Evolutionary conservation across 2,113 vertebrate species (phyloP).

Genomic region (Hystrix brachyura): DNA sequence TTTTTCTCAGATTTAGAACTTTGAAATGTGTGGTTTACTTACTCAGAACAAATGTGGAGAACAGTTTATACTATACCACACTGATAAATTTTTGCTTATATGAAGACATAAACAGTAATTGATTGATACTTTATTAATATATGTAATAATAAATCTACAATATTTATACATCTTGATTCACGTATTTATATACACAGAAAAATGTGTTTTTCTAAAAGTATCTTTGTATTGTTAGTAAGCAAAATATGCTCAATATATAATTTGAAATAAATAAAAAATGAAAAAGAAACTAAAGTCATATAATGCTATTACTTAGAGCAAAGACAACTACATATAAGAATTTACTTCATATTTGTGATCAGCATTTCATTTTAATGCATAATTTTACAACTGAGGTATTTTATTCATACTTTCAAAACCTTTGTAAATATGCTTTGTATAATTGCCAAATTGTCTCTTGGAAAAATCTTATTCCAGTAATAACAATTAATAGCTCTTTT

Average conservation of each 20-base stretch:
- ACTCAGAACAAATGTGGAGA: not conserved
- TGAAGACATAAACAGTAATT: not conserved
- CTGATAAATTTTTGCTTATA: not conserved
- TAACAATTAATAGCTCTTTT: not conserved
- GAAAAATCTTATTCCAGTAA: not conserved
- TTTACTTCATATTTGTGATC: not conserved
- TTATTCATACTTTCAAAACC: not conserved
- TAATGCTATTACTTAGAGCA: not conserved
- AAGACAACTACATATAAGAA: not conserved
- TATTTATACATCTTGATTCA: not conserved
- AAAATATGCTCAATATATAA: not conserved
- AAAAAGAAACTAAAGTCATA: not conserved
- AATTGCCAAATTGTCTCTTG: not conserved
- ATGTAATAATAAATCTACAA: not conserved
- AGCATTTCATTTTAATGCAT: not conserved
- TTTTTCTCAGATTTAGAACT: not conserved
- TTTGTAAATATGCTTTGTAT: not conserved
- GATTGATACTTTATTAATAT: not conserved
- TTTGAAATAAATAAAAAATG: slow-evolving; percentile 24
- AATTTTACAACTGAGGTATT: not conserved
- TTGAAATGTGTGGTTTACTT: not conserved
- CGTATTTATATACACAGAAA: not conserved
- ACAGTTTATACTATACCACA: not conserved
- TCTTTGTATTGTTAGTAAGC: not conserved
- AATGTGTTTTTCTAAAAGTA: not conserved